Conservation (phyloP, 2,888 invertebrate genomes). For the Caenorhabditis parvicauda region DNA sequence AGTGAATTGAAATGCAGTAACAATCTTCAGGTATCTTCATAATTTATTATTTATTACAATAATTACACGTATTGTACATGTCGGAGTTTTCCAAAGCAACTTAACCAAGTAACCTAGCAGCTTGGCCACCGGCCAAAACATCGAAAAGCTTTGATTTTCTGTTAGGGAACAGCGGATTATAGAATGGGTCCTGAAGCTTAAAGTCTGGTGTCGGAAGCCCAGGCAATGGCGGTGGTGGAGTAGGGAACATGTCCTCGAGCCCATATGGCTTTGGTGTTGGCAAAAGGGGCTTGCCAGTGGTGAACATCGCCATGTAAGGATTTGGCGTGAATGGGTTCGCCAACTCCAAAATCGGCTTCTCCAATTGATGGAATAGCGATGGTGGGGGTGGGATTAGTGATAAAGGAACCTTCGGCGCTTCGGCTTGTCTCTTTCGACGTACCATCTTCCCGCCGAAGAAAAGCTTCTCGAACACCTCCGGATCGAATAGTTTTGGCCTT, state of each 20-base stretch:
- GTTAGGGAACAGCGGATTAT: constrained; percentile 49
- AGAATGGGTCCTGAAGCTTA: constrained; percentile 52
- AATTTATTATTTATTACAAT: background rate
- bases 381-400: constrained; percentile 27
- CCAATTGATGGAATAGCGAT: constrained; percentile 27
- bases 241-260: too few species aligned
- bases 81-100: background rate
- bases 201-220: constrained; percentile 29
- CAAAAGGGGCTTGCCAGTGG: constrained; percentile 30
- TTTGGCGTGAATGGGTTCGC: constrained; percentile 51
- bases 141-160: constrained; percentile 49
- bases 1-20: background rate
- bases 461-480: constrained; percentile 29
- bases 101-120: constrained; percentile 34
- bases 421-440: constrained; percentile 24
- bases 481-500: constrained; percentile 34
- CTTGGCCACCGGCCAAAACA: constrained; percentile 42
- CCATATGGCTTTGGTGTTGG: constrained; percentile 7
- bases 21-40: background rate
- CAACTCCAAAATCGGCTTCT: constrained; percentile 30
- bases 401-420: constrained; percentile 11
- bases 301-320: constrained; percentile 49
- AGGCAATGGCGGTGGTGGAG: constrained; percentile 6
- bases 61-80: background rate
- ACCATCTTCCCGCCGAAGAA: constrained; percentile 19